Evolutionary conservation across 2,113 vertebrate genomes (phyloP), one percentile per base, ranked within the genome.

Genomic region (Anolis carolinensis): DNA sequence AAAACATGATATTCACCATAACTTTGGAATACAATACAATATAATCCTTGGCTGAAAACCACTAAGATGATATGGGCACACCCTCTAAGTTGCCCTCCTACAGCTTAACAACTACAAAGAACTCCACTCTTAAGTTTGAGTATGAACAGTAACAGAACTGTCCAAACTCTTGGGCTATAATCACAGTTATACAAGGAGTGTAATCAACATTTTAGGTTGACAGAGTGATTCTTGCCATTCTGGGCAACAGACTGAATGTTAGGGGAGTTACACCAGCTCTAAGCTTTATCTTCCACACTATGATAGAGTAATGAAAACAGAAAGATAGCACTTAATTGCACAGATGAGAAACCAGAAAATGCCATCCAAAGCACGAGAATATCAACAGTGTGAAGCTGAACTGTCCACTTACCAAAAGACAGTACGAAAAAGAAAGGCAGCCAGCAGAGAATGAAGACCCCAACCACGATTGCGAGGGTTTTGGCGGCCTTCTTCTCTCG

Each of bases 391-490:
- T 7, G 2, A 80, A n/a, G 10, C 34, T 77, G 32, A 62, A 25
- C 9, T 14, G 7, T 30, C 7, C 89, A 98, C 98, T 94, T 96
- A 99, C 99, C 99, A 25, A 99, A 95, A 0, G 98, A 98, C 86
- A 99, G 95, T 85, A 99, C 97, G 91, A 99, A 98, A 97, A 99
- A 99, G 94, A 99, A 99, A 0, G 99, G 99, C 86, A 99, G 96
- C 98, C 99, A 99, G 93, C 99, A 99, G 89, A 99, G 94, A 86
- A 99, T 98, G 94, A 99, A 99, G 93, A 99, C 98, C 0, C 99
- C 99, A 67, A 99, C 99, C 0, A 99, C 99, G 79, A 99, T 99
- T 83, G 98, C 99, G 1, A 99, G 96, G 2, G 99, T 99, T 92
- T 99, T 99, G 78, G 99, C 99, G 0, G 99, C 99, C 85, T 99